Evolutionary conservation across 1,140 invertebrate genomes (phyloP), one percentile per base, ranked within the genome.

Genomic region (Aphis gossypii): DNA sequence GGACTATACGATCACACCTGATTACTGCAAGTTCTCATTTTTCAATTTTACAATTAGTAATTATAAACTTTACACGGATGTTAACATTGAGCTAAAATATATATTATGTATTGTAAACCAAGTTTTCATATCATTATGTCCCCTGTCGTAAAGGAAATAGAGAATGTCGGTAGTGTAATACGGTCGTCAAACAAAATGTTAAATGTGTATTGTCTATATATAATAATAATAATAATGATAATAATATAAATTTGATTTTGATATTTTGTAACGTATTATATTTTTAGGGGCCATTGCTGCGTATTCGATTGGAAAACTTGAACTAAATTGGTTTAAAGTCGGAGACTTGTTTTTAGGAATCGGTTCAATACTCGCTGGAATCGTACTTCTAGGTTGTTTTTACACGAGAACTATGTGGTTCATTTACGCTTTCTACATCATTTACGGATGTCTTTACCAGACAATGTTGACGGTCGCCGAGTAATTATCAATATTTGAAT

Each of bases 401-500:
- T 96, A 96, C 94, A 96, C 97, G 14, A 94, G 95, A 1, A 96
- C 96, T 93, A 96, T 98, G 86, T 96, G 96, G 95, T 94, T 97
- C 8, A 97, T 97, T 93, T 99, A 99, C 95, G 95, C 95, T 6
- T 96, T 96, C 6, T 98, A 98, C 94, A 96, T 98, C 30, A 94
- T 97, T 2, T 98, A 97, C 95, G 97, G 97, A 41, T 96, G 96
- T 8, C 95, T 98, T 84, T 98, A 97, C 95, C 98, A 98, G 92
- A 97, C 97, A 93, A 97, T 97, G 86, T 97, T 98, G 86, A 98
- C 98, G 0, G 96, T 99, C 90, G 97, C 97, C 38, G 98, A 97
- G 97, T 98, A 95, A 95, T 68, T 30, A 68, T 76, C 14, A 84
- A 4, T 84, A 25, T 25, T 44, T 44, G 20, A 84, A 41, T 41